phyloP scores from a whole-genome alignment of 2,888 invertebrate species.

The Hirtodrosophila alboralis region DNA sequence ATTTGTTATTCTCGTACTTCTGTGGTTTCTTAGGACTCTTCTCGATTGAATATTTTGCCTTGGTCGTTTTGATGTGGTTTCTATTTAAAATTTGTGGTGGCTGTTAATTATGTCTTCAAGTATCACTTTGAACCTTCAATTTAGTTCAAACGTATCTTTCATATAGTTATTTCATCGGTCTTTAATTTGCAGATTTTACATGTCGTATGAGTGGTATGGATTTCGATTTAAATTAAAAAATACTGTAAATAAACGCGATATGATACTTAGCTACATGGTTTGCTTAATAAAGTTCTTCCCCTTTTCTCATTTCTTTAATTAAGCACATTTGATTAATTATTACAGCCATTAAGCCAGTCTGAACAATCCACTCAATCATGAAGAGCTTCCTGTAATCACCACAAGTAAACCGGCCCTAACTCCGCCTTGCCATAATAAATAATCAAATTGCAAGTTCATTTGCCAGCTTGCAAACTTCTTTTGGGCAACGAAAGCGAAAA shows the following conservation, averaged over 20 bases:
- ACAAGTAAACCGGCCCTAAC: slow-evolving; percentile 24
- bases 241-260: neutral
- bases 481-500: slow-evolving; percentile 65
- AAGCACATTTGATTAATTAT: slow-evolving; percentile 74
- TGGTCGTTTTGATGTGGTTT: neutral
- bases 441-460: slow-evolving; percentile 77
- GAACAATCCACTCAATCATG: slow-evolving; percentile 65
- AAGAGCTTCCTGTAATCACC: slow-evolving; percentile 43
- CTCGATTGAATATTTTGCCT: neutral
- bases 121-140: too few relatives aligned
- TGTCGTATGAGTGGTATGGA: neutral
- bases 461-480: slow-evolving; percentile 34
- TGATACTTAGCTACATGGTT: neutral
- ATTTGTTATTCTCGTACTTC: neutral
- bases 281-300: slow-evolving; percentile 10
- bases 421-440: slow-evolving; percentile 68
- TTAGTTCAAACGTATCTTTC: too few relatives aligned
- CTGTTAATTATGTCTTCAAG: neutral
- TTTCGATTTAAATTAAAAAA: too few relatives aligned
- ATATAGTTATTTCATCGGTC: neutral
- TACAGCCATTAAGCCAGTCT: slow-evolving; percentile 56
- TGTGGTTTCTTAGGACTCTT: neutral
- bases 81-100: neutral
- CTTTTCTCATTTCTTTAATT: slow-evolving; percentile 56
- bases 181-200: neutral